Evolutionary conservation across 2,797 vertebrate genomes (phyloP), one percentile per base, ranked within the genome.

Genomic region (Premnoplex brunnescens): DNA sequence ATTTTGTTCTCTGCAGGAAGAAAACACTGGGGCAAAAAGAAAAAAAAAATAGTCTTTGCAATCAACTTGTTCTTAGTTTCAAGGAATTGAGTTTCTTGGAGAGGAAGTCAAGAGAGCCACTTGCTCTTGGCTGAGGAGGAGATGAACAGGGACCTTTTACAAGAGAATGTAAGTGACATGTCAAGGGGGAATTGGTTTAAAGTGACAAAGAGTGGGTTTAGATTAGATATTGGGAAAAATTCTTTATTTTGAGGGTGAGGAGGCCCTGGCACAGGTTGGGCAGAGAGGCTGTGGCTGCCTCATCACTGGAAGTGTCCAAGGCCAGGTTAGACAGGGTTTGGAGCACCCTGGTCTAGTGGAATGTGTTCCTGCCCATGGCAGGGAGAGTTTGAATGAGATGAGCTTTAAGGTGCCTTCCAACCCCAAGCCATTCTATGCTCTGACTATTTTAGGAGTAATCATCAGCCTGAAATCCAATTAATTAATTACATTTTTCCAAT

Each of bases 1-100:
- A 80, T 96, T 97, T 97, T 89, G 95, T 92, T 92, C 78, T 96
- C 43, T 60, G 90, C 59, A 82, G 69, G 85, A 94, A 74, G 63
- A 91, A 73, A 80, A 39, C 32, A 76, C 41, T 66, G 76, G 58
- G 60, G 20, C 62, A 49, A 49, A 49, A 49, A 27, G 14, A 26
- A 49, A 11, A 5, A 7, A 79, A 54, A 37, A 27, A 12, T 18
- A 68, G 52, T 24, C 73, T 86, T 93, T 94, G 64, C 49, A 3
- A 87, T 88, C 92, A 58, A 66, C 91, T 88, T 78, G 34, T 64
- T 85, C 63, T 74, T 78, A 83, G 58, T 52, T 72, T 77, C 67
- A 73, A 68, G 84, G 69, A 55, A 71, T 32, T 51, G 87, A 81
- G 41, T 62, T 84, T 93, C 32, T 48, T 66, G 48, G 54, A 32